Evolutionary conservation across 2,113 vertebrate genomes (phyloP), one percentile per base, ranked within the genome.

Genomic region (Strix uralensis): DNA sequence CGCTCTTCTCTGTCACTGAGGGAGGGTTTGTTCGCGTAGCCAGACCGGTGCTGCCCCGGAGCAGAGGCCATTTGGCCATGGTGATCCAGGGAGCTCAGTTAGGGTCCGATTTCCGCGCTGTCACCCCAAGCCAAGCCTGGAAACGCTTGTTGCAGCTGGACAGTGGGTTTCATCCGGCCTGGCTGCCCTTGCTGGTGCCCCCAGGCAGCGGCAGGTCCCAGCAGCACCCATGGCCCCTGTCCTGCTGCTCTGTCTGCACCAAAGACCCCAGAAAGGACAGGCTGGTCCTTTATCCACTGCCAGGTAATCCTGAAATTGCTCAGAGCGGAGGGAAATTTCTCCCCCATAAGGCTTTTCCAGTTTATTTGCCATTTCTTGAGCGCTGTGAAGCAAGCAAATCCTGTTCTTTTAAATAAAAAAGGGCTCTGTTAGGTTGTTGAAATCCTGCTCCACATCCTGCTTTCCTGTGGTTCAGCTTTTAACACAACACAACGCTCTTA

Each of bases 51-150:
- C 71, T 0, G 0, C 82, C 27, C 58, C 11, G 51, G 42, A 6
- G 17, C 65, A 49, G 49, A 44, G 51, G 4, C 25, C 14, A 0
- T 27, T n/a, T 29, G 47, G 36, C 44, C 11, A 0, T 0, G 2
- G 52, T 34, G 57, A 47, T 30, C 14, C 57, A 10, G n/a, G 32
- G 72, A 63, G 46, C 61, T 40, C 32, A 11, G 32, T 15, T n/a
- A 15, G 47, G 10, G 29, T 19, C n/a, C 0, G 17, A 36, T 36
- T 70, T 51, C 69, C 59, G 61, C 2, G 2, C 17, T 27, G 0
- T 57, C 14, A 2, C 42, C 36, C 42, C n/a, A 25, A 17, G 52
- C 59, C 13, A 8, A 15, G 38, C 59, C 78, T 81, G 27, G 36
- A 67, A 67, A 14, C 2, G 7, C 29, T 25, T 11, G 19, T 40